Evolutionary conservation across 2,888 invertebrate species (phyloP).

Genomic region (Torymus aiolomorphi): DNA sequence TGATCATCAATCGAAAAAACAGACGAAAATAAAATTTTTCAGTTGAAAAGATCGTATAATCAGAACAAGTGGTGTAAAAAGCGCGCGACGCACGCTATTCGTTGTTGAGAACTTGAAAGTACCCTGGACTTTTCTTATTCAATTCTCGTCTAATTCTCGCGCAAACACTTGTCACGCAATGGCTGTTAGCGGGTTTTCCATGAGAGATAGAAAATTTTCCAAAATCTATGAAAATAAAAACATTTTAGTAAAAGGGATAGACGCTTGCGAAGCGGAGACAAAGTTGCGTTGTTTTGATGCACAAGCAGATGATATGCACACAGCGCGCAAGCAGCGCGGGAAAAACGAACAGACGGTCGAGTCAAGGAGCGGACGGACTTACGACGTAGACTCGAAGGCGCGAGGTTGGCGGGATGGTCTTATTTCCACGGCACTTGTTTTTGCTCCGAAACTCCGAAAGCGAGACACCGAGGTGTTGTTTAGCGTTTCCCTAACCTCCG

Average conservation of each 20-base stretch:
- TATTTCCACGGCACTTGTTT: neutral
- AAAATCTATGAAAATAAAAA: slow-evolving; percentile 26
- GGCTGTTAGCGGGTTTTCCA: neutral
- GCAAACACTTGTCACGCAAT: neutral
- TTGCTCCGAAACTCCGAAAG: neutral
- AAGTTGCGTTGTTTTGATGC: slow-evolving; percentile 14
- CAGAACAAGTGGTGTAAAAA: slow-evolving; percentile 16
- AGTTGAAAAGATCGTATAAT: neutral
- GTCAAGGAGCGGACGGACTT: neutral
- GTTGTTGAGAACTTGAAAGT: slow-evolving; percentile 7
- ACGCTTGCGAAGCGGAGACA: too few species aligned
- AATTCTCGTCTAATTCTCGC: neutral
- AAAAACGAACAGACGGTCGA: slow-evolving; percentile 31
- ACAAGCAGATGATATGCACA: neutral
- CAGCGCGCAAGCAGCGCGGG: slow-evolving; percentile 38
- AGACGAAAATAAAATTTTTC: neutral
- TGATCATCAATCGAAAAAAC: neutral
- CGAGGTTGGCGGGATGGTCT: neutral
- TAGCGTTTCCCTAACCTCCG: slow-evolving; percentile 30
- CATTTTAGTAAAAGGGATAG: slow-evolving; percentile 7
- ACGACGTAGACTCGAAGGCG: too few species aligned
- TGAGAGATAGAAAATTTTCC: neutral
- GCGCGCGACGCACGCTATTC: slow-evolving; percentile 27
- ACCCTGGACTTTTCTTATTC: neutral
- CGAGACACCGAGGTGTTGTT: slow-evolving; percentile 4